These are phyloP conservation scores for Ceyx margarethae DNA, from an alignment of 2,113 vertebrate species.

Conservation along the genomic window DNA sequence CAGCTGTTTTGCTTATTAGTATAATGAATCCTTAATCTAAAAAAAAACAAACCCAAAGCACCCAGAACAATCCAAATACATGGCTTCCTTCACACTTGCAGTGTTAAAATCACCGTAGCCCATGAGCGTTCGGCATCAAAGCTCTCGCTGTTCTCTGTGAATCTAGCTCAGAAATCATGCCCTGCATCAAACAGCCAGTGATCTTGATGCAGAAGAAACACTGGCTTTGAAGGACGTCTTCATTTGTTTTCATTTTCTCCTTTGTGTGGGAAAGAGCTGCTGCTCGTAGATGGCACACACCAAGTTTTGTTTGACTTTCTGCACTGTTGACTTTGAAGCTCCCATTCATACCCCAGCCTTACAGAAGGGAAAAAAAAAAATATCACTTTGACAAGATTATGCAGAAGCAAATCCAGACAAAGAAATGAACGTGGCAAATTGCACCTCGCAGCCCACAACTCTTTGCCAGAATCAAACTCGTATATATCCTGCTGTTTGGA, in stretches of 20 bases:
- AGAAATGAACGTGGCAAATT: not conserved
- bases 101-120: not conserved
- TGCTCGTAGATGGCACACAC: not conserved
- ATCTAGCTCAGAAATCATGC: not conserved
- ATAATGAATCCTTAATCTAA: not conserved
- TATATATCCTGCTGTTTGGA: not conserved
- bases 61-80: not conserved
- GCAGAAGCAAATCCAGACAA: not conserved
- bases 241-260: slow-evolving; percentile 30
- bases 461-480: not conserved
- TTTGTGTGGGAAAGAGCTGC: not conserved
- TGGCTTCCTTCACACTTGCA: not conserved
- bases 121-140: not conserved
- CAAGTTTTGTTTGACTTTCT: not conserved
- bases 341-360: not conserved
- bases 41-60: not conserved
- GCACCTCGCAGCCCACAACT: not conserved
- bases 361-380: not conserved
- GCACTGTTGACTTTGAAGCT: not conserved
- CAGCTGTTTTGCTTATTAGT: slow-evolving; percentile 16
- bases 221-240: not conserved
- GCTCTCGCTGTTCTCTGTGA: not conserved
- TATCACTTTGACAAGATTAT: not conserved
- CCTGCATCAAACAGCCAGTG: not conserved
- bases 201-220: not conserved